Base-by-base conservation (phyloP, 2,888 invertebrate species). In the Rambutsinella grinnellia region DNA sequence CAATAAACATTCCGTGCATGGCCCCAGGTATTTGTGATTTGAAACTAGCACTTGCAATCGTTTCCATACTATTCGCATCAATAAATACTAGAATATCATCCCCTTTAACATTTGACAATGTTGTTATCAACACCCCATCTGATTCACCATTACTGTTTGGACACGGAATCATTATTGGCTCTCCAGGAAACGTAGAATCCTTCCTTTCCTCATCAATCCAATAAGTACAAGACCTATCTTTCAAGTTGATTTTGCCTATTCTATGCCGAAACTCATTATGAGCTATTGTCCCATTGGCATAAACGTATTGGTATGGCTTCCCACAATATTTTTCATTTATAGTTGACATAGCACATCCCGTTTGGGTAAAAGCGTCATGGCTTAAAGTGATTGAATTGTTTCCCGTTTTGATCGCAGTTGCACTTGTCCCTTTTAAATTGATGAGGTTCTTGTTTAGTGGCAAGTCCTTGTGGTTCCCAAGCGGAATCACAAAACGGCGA, bases 321-420 rank as follows among this genome's bases (percentile, higher is more conserved):
- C 81, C 80, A 21, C 56, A 19, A 71, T 84, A 85, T 21, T 84
- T 82, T 71, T 86, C 86, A 84, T 89, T 89, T 66, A 89, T 87
- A 8, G 86, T 85, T 2, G 89, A 89, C 77, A 89, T 85, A 76
- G 89, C 89, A 74, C 87, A 85, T n/a, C 86, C 86, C 2, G 83
- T 79, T 44, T 85, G 83, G 0, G 84, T 82, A 27, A 85, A 76
- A 57, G 69, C 57, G 67, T 84, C 80, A 23, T 83, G 79, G 28
- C 81, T 77, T 15, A 86, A 60, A 3, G 85, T 80, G 17, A 85
- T 72, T 3, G 82, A 82, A 19, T 85, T 85, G 19, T 53, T 67
- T 23, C 85, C 85, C 58, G 83, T 83, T 74, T 85, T 82, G 17
- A 85, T 77, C n/a, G 88, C 87, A 54, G 85, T 86, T 0, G 87